These are phyloP conservation scores for Ctenoplectra terminalis DNA, from an alignment of 1,140 invertebrate species.

Conservation along the genomic window DNA sequence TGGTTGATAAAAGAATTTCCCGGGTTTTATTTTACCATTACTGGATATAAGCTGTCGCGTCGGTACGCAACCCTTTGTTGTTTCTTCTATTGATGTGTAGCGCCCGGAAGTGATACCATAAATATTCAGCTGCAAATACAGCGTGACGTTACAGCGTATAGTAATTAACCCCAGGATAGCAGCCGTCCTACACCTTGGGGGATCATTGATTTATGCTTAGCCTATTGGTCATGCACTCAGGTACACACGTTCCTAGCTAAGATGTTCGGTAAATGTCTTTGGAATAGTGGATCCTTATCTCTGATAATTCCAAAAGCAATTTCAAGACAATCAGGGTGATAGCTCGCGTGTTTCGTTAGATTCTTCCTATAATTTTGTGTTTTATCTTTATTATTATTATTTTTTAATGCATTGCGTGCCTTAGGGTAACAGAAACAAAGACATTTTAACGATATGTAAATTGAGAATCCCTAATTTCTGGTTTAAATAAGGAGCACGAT, in stretches of 20 bases:
- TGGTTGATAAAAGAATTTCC: neutral
- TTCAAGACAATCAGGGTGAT: neutral
- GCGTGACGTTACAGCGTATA: neutral
- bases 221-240: neutral
- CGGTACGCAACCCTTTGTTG: neutral
- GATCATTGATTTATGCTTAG: slow-evolving; percentile 34
- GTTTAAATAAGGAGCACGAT: neutral
- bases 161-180: slow-evolving; percentile 30
- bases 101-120: neutral
- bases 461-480: neutral
- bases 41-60: neutral
- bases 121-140: slow-evolving; percentile 9
- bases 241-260: neutral
- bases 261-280: neutral
- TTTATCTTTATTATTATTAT: no score
- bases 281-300: neutral
- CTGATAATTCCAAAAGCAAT: neutral
- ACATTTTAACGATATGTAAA: no score
- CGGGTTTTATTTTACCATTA: neutral
- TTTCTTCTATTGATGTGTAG: neutral
- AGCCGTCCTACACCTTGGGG: neutral
- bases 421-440: no score
- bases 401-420: no score
- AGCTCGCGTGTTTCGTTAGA: neutral
- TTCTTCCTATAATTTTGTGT: no score